phyloP scores from a whole-genome alignment of 2,888 invertebrate species.

The Conomelus anceps region DNA sequence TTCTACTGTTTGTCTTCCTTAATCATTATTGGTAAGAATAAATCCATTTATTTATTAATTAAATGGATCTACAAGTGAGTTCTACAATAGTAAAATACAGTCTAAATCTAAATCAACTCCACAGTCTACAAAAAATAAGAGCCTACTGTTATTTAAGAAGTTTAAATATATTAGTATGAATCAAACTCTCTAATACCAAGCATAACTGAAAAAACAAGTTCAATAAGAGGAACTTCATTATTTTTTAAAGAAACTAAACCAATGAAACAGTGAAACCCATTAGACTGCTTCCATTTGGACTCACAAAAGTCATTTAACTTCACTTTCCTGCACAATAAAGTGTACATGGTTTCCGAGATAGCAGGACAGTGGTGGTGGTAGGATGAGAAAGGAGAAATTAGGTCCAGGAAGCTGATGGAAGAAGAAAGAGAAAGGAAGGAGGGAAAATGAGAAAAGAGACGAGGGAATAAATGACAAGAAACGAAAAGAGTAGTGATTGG shows the following conservation, averaged over 20 bases:
- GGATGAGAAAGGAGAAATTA: neutral
- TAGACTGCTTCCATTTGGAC: neutral
- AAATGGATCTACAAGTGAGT: too few species aligned
- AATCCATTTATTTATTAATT: too few species aligned
- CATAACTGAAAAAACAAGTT: neutral
- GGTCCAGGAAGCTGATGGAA: neutral
- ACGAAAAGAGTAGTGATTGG: neutral
- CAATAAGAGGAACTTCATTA: neutral
- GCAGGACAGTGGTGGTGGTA: neutral
- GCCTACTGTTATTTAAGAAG: too few species aligned
- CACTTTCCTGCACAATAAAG: neutral
- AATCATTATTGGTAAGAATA: too few species aligned
- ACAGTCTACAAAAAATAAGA: too few species aligned
- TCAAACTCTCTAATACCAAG: too few species aligned
- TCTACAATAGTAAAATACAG: too few species aligned
- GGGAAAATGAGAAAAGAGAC: neutral
- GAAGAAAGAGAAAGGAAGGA: neutral
- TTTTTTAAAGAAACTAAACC: too few species aligned
- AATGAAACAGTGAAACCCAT: neutral
- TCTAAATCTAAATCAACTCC: too few species aligned
- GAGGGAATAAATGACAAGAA: neutral
- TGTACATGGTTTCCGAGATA: neutral
- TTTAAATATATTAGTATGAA: too few species aligned
- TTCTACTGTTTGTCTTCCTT: too few species aligned
- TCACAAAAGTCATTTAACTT: neutral